These are phyloP conservation scores for Acropora yongei DNA, from an alignment of 64 coral and sea anemone species.

Conservation along the genomic window DNA sequence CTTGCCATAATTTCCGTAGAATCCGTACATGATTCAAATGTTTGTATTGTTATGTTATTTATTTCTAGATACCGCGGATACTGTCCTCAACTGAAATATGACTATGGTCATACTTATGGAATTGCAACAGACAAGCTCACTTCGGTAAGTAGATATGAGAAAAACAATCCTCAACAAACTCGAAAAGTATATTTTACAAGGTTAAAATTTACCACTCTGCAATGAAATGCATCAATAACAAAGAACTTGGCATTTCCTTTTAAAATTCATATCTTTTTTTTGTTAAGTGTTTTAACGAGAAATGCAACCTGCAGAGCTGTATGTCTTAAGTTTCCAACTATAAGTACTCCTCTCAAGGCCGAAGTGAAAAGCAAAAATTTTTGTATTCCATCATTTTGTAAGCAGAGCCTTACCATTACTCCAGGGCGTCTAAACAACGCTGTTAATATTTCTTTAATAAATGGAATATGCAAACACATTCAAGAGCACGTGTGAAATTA, in stretches of 20 bases:
- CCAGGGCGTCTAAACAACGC: too few species aligned
- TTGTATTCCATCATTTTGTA: too few species aligned
- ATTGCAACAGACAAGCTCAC: slow-evolving; percentile 95
- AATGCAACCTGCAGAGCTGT: background rate
- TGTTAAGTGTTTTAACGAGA: background rate
- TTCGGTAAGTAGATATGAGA: slow-evolving; percentile 55
- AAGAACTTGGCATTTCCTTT: background rate
- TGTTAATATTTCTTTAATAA: background rate
- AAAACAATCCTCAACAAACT: background rate
- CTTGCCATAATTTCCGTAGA: too few species aligned
- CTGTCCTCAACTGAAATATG: slow-evolving; percentile 89
- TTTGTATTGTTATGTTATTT: background rate
- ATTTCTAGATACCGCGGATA: slow-evolving; percentile 80
- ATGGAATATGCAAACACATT: slow-evolving; percentile 32
- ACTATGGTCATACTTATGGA: slow-evolving; percentile 96
- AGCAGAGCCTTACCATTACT: too few species aligned
- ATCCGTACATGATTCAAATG: too few species aligned
- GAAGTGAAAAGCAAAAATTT: too few species aligned
- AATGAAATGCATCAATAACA: background rate
- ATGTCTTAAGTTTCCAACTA: background rate
- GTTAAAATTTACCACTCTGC: background rate
- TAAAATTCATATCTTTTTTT: background rate
- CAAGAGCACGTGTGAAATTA: background rate
- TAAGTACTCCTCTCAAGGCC: too few species aligned
- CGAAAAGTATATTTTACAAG: too few species aligned